phyloP scores from a whole-genome alignment of 2,888 invertebrate genomes.

The Cantharis lateralis region DNA sequence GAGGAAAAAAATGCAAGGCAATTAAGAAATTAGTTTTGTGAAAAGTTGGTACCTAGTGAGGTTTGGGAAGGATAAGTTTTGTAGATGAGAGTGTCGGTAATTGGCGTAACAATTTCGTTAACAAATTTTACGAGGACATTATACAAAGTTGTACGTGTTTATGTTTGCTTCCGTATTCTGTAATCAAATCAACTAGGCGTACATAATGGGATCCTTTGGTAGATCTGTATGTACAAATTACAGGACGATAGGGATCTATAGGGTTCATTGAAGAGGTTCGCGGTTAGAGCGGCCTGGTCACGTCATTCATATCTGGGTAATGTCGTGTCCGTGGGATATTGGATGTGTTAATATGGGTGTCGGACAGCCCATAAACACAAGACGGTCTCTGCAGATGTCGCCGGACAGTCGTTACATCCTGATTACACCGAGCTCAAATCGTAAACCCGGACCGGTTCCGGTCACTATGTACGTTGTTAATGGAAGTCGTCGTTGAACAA shows the following conservation, averaged over 20 bases:
- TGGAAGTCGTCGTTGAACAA: conserved; percentile 25
- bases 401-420: conserved; percentile 53
- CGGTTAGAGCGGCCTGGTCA: conserved; percentile 46
- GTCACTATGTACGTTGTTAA: conserved; percentile 29
- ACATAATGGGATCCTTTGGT: conserved; percentile 27
- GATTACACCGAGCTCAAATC: conserved; percentile 49
- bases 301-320: conserved; percentile 58
- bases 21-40: conserved; percentile 10
- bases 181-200: conserved; percentile 29
- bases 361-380: conserved; percentile 56
- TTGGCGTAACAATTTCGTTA: conserved; percentile 13
- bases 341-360: conserved; percentile 58
- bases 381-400: conserved; percentile 55
- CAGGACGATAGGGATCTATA: conserved; percentile 31
- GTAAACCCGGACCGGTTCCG: conserved; percentile 44
- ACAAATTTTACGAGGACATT: conserved; percentile 25
- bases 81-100: conserved; percentile 9
- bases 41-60: background rate
- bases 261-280: conserved; percentile 30
- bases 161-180: conserved; percentile 24
- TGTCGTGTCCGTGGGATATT: conserved; percentile 55
- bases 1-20: background rate
- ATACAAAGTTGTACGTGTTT: conserved; percentile 29
- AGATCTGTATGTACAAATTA: conserved; percentile 31
- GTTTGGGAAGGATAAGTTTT: conserved; percentile 3